A percentile compares a stretch with the other conserved stretches of the same genome.
phyloP scores from a whole-genome alignment of 2,113 vertebrate genomes.

The Sylvietta virens region DNA sequence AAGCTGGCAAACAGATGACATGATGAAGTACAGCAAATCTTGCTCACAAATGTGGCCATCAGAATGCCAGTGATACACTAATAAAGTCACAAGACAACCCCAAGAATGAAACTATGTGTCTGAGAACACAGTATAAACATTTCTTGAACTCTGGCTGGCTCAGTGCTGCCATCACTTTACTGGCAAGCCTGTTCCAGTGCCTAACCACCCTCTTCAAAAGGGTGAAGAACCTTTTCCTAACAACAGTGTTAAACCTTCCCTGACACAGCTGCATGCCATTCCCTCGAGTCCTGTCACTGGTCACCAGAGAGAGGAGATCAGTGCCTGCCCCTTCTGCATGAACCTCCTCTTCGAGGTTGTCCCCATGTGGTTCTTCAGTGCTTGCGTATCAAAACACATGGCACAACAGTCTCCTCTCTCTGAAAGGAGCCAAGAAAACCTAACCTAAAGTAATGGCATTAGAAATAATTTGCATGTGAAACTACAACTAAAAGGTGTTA shows the following conservation, averaged over 20 bases:
- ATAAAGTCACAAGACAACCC: neutral
- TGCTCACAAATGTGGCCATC: neutral
- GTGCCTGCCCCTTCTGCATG: neutral
- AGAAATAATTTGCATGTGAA: neutral
- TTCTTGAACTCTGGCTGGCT: neutral
- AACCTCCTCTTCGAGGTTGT: neutral
- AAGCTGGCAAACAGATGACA: neutral
- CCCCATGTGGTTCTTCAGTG: neutral
- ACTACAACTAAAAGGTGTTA: neutral
- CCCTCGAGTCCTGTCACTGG: neutral
- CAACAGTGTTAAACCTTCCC: neutral
- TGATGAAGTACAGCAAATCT: neutral
- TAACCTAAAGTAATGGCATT: neutral
- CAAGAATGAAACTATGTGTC: neutral
- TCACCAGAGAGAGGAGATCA: neutral
- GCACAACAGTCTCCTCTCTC: neutral
- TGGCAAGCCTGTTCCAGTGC: neutral
- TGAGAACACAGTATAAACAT: neutral
- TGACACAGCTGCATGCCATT: neutral
- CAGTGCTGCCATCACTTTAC: neutral
- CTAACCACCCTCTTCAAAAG: neutral
- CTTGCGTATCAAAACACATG: fast-evolving
- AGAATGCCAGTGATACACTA: fast-evolving
- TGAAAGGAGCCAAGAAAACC: neutral
- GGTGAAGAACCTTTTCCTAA: neutral